Conservation (phyloP, 1,140 invertebrate genomes). For the Propsilocerus akamusi region DNA sequence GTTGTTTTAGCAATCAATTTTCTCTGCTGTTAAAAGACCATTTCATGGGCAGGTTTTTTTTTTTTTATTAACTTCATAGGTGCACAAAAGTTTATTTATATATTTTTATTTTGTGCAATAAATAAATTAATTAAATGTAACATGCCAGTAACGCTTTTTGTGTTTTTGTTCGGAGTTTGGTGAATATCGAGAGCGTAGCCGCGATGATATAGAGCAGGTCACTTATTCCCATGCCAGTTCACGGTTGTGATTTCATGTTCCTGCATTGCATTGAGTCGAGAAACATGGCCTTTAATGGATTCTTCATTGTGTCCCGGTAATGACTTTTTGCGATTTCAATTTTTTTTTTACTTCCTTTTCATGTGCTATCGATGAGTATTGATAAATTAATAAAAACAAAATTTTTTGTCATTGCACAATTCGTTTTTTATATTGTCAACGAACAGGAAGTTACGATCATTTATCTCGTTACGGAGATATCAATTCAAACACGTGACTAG, state of each 20-base stretch:
- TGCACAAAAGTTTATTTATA: too few species aligned
- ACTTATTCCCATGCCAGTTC: not conserved
- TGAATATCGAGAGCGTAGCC: too few species aligned
- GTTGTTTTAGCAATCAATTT: too few species aligned
- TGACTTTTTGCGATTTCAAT: too few species aligned
- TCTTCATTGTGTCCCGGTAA: not conserved
- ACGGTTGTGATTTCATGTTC: too few species aligned
- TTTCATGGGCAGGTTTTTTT: too few species aligned
- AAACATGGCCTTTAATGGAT: not conserved
- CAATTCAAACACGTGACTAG: not conserved
- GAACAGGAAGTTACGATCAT: not conserved
- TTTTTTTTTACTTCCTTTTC: too few species aligned
- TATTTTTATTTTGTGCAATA: slow-evolving; percentile 2
- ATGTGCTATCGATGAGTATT: not conserved
- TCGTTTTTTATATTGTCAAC: not conserved
- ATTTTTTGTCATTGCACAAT: not conserved
- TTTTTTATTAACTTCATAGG: too few species aligned
- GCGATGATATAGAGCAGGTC: not conserved
- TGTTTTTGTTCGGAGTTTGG: too few species aligned
- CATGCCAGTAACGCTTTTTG: not conserved
- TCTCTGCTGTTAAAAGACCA: too few species aligned
- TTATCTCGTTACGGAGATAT: slow-evolving; percentile 1
- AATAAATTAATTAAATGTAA: slow-evolving; percentile 4
- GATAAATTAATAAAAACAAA: not conserved
- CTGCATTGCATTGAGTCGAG: too few species aligned